These are phyloP conservation scores for human DNA, from an alignment of 2,113 vertebrate species.

Conservation along the genomic window GRCh38 chr2:35704501-35705000, in stretches of 20 bases:
- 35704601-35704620: neutral
- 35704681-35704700: neutral
- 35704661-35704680: neutral
- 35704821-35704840: constrained; percentile 27
- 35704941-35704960: neutral
- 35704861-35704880: neutral
- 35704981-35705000: constrained; percentile 4
- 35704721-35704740: neutral
- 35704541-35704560: neutral
- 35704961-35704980: constrained; percentile 31
- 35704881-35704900: constrained; percentile 14
- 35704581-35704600: neutral
- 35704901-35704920: neutral
- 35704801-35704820: neutral
- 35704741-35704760: neutral
- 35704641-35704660: neutral
- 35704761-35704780: neutral
- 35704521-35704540: neutral
- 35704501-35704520: neutral
- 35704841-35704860: neutral
- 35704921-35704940: constrained; percentile 46
- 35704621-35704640: neutral
- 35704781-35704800: neutral
- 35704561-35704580: neutral
- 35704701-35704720: neutral